Evolutionary conservation across 2,888 invertebrate species (phyloP), one percentile per base, ranked within the genome.

Genomic region (Rapana venosa): DNA sequence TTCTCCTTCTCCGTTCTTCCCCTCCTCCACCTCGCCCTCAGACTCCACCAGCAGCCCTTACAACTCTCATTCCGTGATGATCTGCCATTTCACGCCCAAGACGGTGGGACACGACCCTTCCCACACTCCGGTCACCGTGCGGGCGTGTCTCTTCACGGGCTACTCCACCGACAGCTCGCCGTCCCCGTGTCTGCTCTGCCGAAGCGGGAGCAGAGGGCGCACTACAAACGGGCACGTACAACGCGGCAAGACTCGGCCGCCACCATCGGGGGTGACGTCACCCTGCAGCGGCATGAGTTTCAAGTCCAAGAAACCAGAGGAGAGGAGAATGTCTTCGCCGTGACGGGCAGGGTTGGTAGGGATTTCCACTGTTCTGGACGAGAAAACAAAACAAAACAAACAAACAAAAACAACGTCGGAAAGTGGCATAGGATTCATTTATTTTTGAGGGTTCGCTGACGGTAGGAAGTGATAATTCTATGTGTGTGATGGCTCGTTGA

Each of bases 1-100:
- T 13, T 86, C 88, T 61, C 77, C 88, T n/a, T 87, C 87, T 61
- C 86, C 88, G 26, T 35, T 13, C 35, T 36, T 70, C 61, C 30
- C 35, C 32, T 1, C 15, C 77, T 17, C 26, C 32, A 17, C 17
- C 77, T 32, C 32, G 13, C 77, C 32, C 77, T 79, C 77, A 32
- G 13, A 15, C 32, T 79, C 77, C 15, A 61, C 15, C 61, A 61
- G 20, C 61, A 13, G 20, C 61, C 61, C 61, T 61, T 61, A 61
- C 61, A 61, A 22, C 32, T 5, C 30, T 17, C 77, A 32, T 32
- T 79, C 77, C 35, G 77, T 79, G 15, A 79, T 35, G 77, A 32
- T 79, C 32, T 79, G 77, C 26, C 77, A 79, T 32, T 32, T 79
- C 77, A 32, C 77, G 35, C 77, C 77, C 35, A 20, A 11, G 32